A percentile compares a stretch with the other conserved stretches of the same genome.
These are phyloP conservation scores for Zaprionus ghesquierei DNA, from an alignment of 1,140 invertebrate genomes.

Conservation along the genomic window DNA sequence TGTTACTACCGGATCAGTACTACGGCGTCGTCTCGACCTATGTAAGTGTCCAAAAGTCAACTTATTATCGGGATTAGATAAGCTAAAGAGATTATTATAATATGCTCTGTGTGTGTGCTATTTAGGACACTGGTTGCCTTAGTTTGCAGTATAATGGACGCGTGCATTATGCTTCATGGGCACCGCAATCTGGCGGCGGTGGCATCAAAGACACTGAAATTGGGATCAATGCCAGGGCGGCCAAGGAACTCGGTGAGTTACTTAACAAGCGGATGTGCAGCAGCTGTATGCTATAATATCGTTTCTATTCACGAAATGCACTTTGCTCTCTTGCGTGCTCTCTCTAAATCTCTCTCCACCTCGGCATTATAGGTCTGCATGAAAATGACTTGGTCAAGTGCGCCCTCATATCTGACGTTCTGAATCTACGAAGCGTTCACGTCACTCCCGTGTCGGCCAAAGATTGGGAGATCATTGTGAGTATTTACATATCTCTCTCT, in stretches of 20 bases:
- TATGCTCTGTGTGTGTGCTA: conserved; percentile 10
- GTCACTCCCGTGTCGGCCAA: conserved; percentile 79
- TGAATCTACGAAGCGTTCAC: conserved; percentile 70
- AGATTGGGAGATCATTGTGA: conserved; percentile 83
- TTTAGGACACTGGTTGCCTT: conserved; percentile 78
- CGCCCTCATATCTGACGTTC: conserved; percentile 75
- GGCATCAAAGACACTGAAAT: conserved; percentile 81
- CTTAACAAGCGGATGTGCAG: conserved; percentile 70
- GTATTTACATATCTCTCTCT: conserved; percentile 29
- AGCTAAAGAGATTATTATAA: conserved; percentile 33
- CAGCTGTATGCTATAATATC: conserved; percentile 55
- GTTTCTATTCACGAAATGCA: conserved; percentile 15
- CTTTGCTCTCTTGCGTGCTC: conserved; percentile 7
- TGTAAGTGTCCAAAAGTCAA: conserved; percentile 78
- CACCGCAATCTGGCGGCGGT: conserved; percentile 69
- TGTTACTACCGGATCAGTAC: conserved; percentile 75
- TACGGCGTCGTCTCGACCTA: conserved; percentile 79
- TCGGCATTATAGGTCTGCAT: conserved; percentile 72
- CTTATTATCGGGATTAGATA: conserved; percentile 59
- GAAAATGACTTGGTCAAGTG: conserved; percentile 81
- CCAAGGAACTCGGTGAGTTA: conserved; percentile 82
- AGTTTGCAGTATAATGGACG: conserved; percentile 70
- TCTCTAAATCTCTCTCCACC: conserved; percentile 15
- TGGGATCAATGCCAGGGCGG: conserved; percentile 82
- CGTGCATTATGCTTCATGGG: conserved; percentile 76